These are phyloP conservation scores for Thamnophis sirtalis DNA, from an alignment of 2,113 vertebrate species.

Conservation along the genomic window DNA sequence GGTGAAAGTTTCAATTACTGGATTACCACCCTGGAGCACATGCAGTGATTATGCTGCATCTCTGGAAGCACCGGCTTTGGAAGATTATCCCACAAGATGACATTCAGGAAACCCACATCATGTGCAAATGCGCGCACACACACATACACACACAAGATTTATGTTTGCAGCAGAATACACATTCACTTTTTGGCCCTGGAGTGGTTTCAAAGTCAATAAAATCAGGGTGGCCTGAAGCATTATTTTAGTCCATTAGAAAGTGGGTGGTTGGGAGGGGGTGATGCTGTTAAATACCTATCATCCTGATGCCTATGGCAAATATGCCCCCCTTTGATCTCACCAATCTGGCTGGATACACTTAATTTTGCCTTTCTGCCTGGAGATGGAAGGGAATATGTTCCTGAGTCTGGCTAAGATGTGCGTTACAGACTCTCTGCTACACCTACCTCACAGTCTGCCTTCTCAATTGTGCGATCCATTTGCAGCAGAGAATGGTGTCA, in stretches of 20 bases:
- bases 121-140: background rate
- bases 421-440: background rate
- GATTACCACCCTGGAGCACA: conserved; percentile 72
- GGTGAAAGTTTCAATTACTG: conserved; percentile 75
- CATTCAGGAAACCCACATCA: conserved; percentile 38
- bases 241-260: conserved; percentile 50
- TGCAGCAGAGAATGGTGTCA: background rate
- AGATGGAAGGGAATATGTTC: background rate
- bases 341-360: background rate
- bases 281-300: conserved; percentile 29
- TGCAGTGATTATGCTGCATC: conserved; percentile 64
- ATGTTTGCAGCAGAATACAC: conserved; percentile 48
- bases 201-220: conserved; percentile 71
- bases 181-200: conserved; percentile 64
- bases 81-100: conserved; percentile 66
- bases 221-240: conserved; percentile 67
- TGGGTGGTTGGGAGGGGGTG: conserved; percentile 29
- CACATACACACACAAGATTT: conserved; percentile 51
- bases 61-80: conserved; percentile 64
- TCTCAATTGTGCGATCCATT: background rate
- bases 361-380: background rate
- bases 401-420: background rate
- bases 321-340: conserved; percentile 13
- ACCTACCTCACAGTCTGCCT: background rate
- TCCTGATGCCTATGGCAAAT: conserved; percentile 19